Evolutionary conservation across 1,140 invertebrate species (phyloP).

Genomic region (Phortica variegata): DNA sequence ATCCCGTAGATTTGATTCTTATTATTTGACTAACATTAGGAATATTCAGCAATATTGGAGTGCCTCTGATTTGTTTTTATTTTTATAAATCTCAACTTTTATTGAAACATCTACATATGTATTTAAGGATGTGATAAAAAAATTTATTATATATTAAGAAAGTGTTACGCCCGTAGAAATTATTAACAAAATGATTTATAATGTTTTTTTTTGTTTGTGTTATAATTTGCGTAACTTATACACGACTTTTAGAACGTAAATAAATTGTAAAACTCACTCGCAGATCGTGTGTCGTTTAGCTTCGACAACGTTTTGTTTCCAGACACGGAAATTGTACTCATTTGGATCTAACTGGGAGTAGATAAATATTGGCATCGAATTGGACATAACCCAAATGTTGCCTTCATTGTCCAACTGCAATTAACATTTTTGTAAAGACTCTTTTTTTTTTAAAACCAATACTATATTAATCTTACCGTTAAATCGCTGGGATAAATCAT

Average conservation of each 20-base stretch:
- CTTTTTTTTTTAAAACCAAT: no score
- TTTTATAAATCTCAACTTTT: conserved; percentile 23
- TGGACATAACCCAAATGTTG: conserved; percentile 64
- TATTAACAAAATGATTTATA: conserved; percentile 27
- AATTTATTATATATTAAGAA: no score
- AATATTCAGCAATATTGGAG: conserved; percentile 56
- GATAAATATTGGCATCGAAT: conserved; percentile 63
- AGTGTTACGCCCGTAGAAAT: no score
- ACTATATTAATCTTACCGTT: conserved; percentile 42
- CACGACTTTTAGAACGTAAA: conserved; percentile 16
- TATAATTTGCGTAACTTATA: conserved; percentile 22
- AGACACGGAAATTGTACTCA: conserved; percentile 64
- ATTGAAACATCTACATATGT: conserved; percentile 35
- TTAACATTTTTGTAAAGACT: not conserved
- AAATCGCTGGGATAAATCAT: conserved; percentile 67
- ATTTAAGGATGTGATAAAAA: conserved; percentile 48
- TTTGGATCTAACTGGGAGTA: conserved; percentile 62
- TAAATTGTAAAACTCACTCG: conserved; percentile 26
- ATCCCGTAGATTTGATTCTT: no score
- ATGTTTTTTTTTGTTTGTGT: conserved; percentile 20
- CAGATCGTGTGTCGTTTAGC: conserved; percentile 43
- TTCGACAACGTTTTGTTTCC: conserved; percentile 32
- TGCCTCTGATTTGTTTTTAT: conserved; percentile 49
- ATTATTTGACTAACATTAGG: no score
- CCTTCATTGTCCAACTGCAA: conserved; percentile 59